These are phyloP conservation scores for Alethe diademata DNA, from an alignment of 2,113 vertebrate genomes.

Conservation along the genomic window DNA sequence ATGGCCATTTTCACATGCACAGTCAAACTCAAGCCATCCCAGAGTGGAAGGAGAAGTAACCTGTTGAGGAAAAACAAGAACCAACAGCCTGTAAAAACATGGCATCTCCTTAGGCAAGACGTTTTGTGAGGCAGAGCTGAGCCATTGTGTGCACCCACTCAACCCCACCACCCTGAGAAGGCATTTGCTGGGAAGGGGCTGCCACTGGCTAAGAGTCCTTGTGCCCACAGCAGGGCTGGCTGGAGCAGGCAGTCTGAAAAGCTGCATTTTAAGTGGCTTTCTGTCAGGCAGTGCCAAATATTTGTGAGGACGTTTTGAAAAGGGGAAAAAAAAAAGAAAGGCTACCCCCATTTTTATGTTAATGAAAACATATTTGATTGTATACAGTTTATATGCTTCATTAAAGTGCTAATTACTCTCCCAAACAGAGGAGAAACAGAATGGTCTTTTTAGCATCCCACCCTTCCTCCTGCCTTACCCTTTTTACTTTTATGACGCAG, in stretches of 20 bases:
- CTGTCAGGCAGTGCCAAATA: slow-evolving; percentile 1
- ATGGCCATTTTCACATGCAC: background rate
- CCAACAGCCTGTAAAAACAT: background rate
- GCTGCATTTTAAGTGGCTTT: slow-evolving; percentile 17
- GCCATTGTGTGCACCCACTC: background rate
- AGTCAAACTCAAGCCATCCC: background rate
- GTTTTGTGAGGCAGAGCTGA: background rate
- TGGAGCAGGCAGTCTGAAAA: background rate
- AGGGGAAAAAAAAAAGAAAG: background rate
- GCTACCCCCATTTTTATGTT: background rate
- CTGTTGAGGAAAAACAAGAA: background rate
- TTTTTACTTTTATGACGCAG: slow-evolving; percentile 31
- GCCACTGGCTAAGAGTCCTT: background rate
- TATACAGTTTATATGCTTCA: background rate
- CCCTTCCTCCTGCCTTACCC: background rate
- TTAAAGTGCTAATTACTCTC: slow-evolving; percentile 33
- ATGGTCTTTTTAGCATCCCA: background rate
- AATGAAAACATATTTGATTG: slow-evolving; percentile 26
- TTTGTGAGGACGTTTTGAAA: slow-evolving; percentile 34
- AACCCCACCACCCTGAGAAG: background rate
- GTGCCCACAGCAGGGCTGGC: background rate
- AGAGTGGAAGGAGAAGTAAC: background rate
- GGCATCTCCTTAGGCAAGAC: background rate
- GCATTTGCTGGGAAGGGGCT: background rate
- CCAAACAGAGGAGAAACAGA: background rate